Evolutionary conservation across 2,113 vertebrate genomes (phyloP).

Genomic region (Oreamnos americanus): DNA sequence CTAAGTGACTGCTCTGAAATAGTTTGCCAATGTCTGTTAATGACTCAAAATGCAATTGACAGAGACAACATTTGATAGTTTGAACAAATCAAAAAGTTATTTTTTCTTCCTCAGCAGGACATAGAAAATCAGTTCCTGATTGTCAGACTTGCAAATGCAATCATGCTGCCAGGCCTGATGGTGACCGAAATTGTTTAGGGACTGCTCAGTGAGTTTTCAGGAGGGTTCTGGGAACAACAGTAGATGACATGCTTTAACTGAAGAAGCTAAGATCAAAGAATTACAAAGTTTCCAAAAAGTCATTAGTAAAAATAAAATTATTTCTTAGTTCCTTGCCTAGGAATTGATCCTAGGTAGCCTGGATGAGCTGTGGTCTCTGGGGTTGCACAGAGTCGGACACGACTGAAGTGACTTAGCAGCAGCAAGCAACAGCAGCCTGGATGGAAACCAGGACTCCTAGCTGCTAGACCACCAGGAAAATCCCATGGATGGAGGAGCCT

Average conservation of each 20-base stretch:
- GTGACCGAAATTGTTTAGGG: not conserved
- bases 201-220: not conserved
- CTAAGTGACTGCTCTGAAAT: not conserved
- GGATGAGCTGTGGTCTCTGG: not conserved
- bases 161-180: not conserved
- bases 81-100: not conserved
- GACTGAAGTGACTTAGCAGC: no score
- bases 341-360: not conserved
- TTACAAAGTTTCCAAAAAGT: not conserved
- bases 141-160: not conserved
- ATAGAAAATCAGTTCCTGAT: not conserved
- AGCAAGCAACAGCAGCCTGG: not conserved
- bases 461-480: no score
- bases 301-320: not conserved
- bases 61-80: not conserved
- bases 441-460: not conserved
- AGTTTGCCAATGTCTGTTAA: not conserved
- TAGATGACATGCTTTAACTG: not conserved
- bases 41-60: not conserved
- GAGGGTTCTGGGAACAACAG: not conserved
- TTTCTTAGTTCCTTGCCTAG: not conserved
- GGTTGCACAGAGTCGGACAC: no score
- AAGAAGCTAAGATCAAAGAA: not conserved
- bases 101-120: not conserved
- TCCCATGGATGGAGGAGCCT: no score